Evolutionary conservation across 2,888 invertebrate species (phyloP), one percentile per base, ranked within the genome.

Genomic region (Noctuana brunneofusca): DNA sequence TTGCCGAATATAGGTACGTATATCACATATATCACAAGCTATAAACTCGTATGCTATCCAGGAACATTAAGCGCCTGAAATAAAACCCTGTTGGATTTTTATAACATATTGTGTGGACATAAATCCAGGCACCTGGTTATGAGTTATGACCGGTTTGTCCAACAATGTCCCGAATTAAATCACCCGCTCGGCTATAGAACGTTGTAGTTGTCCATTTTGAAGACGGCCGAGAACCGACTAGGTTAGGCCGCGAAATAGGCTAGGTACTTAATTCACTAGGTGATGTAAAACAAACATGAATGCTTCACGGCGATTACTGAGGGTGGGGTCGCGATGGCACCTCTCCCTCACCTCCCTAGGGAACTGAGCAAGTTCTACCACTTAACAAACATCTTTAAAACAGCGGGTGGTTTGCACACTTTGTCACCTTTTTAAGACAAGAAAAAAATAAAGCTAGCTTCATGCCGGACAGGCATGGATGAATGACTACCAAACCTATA

Each of bases 41-140:
- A 18, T 27, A 14, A 27, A 49, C 27, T 41, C 62, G 49, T 49
- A 18, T 30, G 41, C 49, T 50, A 55, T 50, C 38, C 27, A 41
- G 49, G 46, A 56, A 56, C 56, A 49, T 56, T 56, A 63, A 63
- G 56, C 50, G 50, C 50, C 50, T 38, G 27, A 32, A 49, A 63
- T 57, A 63, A 63, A 63, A 63, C 35, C 46, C 57, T 57, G 43
- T 68, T 71, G 77, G 78, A 79, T 78, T 84, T 83, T 84, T 83
- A 84, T 79, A 80, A 81, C 82, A 78, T 80, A 84, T 82, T 81
- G 82, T 80, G 75, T 68, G 79, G 75, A 73, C 77, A 75, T 84
- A 84, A 82, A 83, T 69, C 79, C 76, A 70, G 67, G 72, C 82
- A 83, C 84, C 83, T 82, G 84, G 79, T 80, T 81, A 78, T 79